Percentiles rank a stretch among this genome's conserved stretches.
These are phyloP conservation scores for Phalacrocorax carbo DNA, from an alignment of 2,113 vertebrate species.

Conservation along the genomic window DNA sequence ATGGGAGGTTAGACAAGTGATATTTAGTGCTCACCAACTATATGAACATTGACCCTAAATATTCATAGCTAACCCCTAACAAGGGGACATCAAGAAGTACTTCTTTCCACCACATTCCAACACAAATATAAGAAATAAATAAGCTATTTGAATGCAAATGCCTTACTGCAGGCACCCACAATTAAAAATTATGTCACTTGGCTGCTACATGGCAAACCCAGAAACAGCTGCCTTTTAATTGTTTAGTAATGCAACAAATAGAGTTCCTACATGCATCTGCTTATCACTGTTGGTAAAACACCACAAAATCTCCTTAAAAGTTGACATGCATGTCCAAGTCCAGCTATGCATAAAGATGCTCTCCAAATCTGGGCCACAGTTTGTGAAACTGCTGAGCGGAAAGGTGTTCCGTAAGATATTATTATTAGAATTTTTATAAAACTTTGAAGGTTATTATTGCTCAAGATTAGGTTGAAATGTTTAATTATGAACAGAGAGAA, in stretches of 20 bases:
- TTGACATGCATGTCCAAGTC: background rate
- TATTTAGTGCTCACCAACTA: background rate
- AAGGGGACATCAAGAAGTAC: background rate
- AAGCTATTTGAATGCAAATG: background rate
- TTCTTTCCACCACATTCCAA: background rate
- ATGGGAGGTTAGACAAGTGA: background rate
- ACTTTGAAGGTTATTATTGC: conserved; percentile 61
- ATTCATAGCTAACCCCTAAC: background rate
- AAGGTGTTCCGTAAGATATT: conserved; percentile 45
- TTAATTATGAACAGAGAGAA: conserved; percentile 73
- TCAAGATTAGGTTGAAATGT: conserved; percentile 63
- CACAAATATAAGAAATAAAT: background rate
- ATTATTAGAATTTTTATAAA: conserved; percentile 63
- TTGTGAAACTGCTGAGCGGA: background rate
- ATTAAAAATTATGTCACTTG: background rate
- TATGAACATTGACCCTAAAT: background rate
- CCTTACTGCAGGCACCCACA: background rate
- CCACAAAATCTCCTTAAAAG: background rate
- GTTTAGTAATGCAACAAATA: background rate
- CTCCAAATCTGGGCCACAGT: background rate
- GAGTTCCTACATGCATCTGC: background rate
- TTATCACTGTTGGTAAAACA: background rate
- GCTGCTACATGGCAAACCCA: background rate
- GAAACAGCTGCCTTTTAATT: background rate
- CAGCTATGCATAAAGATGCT: background rate